phyloP scores from a whole-genome alignment of 2,797 vertebrate species.

The Anas acuta region DNA sequence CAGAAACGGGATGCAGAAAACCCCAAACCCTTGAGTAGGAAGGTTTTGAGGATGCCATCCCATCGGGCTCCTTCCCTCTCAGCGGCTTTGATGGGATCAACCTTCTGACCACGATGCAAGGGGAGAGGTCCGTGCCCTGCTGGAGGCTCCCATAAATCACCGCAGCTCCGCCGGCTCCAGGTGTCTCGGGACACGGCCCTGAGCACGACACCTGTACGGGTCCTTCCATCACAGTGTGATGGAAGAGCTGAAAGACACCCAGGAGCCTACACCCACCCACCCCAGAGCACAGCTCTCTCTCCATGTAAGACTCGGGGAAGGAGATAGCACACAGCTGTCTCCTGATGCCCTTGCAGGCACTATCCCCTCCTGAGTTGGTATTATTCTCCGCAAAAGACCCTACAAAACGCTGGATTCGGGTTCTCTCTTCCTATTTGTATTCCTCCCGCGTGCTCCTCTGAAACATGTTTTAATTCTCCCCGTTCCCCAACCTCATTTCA shows the following conservation, averaged over 20 bases:
- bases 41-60: background rate
- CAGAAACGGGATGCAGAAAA: background rate
- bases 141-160: background rate
- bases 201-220: background rate
- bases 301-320: background rate
- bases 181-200: background rate
- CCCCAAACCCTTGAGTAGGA: background rate
- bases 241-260: background rate
- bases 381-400: background rate
- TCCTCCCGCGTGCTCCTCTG: conserved; percentile 6
- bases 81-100: background rate
- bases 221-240: background rate
- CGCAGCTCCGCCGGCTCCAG: fast-evolving
- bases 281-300: background rate
- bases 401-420: conserved; percentile 23
- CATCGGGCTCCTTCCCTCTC: background rate
- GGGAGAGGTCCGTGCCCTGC: fast-evolving
- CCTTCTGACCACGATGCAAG: fast-evolving
- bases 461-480: conserved; percentile 47
- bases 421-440: conserved; percentile 37
- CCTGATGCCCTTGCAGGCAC: background rate
- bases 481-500: conserved; percentile 45
- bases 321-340: background rate
- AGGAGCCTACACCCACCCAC: background rate
- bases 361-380: background rate